These are phyloP conservation scores for Umimayanthus chanpuru DNA, from an alignment of 92 coral and sea anemone species.

Conservation along the genomic window DNA sequence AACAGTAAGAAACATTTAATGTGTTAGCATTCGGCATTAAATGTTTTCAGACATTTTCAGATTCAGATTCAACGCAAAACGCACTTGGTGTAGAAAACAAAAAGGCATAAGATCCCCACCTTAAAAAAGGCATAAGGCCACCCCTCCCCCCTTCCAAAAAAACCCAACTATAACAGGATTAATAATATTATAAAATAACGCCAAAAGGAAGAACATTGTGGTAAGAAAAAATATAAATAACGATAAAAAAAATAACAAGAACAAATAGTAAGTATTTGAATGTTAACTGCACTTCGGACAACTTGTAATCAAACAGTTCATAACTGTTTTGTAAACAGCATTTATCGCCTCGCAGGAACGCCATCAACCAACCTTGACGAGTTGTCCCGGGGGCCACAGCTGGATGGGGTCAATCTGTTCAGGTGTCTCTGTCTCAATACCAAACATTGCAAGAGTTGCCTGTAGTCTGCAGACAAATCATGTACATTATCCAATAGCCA, in stretches of 20 bases:
- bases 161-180: too few species aligned
- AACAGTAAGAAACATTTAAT: too few species aligned
- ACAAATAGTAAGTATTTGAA: too few species aligned
- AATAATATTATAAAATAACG: neutral
- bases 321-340: neutral
- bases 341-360: neutral
- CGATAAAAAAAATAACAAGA: too few species aligned
- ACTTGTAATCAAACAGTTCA: too few species aligned
- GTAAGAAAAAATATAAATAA: too few species aligned
- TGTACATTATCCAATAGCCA: too few species aligned
- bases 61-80: neutral
- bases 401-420: slow-evolving; percentile 96
- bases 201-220: neutral
- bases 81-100: neutral
- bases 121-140: neutral
- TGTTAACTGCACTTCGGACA: too few species aligned
- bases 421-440: slow-evolving; percentile 96
- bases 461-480: slow-evolving; percentile 66
- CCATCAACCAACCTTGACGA: slow-evolving; percentile 68
- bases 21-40: too few species aligned
- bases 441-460: slow-evolving; percentile 94
- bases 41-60: too few species aligned
- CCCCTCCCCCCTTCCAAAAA: too few species aligned
- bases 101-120: too few species aligned
- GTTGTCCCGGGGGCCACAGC: slow-evolving; percentile 95